Evolutionary conservation across 2,888 invertebrate genomes (phyloP).

Genomic region (Epsilonema sp.): DNA sequence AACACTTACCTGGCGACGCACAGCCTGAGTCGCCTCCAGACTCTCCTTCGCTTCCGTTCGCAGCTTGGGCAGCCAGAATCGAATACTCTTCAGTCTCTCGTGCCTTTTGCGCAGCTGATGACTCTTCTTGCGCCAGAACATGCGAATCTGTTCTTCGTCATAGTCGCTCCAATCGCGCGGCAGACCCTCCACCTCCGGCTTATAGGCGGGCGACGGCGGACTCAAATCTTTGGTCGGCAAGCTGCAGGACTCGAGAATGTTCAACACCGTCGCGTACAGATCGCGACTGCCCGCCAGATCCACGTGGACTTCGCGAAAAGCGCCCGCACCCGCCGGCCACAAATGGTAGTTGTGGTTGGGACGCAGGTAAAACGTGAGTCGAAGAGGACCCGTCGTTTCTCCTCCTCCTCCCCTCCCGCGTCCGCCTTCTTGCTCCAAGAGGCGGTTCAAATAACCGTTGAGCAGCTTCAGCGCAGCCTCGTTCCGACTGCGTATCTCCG

Average conservation of each 20-base stretch:
- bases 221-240: neutral
- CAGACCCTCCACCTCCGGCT: too few species aligned
- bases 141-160: too few species aligned
- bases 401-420: neutral
- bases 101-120: too few species aligned
- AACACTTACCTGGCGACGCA: too few species aligned
- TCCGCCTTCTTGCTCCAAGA: constrained; percentile 12
- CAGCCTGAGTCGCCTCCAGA: too few species aligned
- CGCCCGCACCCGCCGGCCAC: neutral
- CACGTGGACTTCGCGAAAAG: neutral
- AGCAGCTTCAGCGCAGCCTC: constrained; percentile 7
- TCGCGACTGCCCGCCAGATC: neutral
- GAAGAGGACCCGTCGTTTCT: neutral
- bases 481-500: constrained; percentile 14
- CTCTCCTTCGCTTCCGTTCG: too few species aligned
- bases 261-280: neutral
- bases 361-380: constrained; percentile 1
- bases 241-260: constrained; percentile 1
- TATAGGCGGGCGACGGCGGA: too few species aligned
- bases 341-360: too few species aligned
- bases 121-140: too few species aligned
- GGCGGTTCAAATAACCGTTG: constrained; percentile 2
- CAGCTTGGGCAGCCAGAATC: too few species aligned
- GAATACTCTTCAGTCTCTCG: too few species aligned
- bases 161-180: too few species aligned